Conservation (phyloP, 2,888 invertebrate species). For the Camponotus fellah region DNA sequence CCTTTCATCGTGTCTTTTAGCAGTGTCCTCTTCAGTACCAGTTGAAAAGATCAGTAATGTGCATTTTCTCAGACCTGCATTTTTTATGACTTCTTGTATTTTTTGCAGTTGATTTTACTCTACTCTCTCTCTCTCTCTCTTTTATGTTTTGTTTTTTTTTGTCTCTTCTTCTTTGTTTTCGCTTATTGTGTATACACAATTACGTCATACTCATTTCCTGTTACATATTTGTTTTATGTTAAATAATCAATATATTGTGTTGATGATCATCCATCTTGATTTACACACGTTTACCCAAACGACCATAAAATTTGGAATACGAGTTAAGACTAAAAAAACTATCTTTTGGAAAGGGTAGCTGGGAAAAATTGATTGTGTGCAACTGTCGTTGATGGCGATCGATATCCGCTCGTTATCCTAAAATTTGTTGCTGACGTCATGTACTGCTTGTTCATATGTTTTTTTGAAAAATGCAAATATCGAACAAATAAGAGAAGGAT, state of each 20-base stretch:
- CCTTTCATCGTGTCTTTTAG: background rate
- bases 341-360: slow-evolving; percentile 69
- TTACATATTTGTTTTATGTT: slow-evolving; percentile 63
- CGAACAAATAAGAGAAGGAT: background rate
- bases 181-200: slow-evolving; percentile 44
- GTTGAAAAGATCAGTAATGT: slow-evolving; percentile 5
- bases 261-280: slow-evolving; percentile 33
- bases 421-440: slow-evolving; percentile 70
- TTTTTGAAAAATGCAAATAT: background rate
- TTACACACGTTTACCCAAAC: slow-evolving; percentile 22
- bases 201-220: slow-evolving; percentile 48
- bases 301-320: slow-evolving; percentile 69
- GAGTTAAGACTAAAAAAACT: slow-evolving; percentile 74
- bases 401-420: slow-evolving; percentile 72
- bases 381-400: slow-evolving; percentile 75
- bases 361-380: slow-evolving; percentile 75
- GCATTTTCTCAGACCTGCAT: slow-evolving; percentile 17
- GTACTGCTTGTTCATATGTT: slow-evolving; percentile 15
- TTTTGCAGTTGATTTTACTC: background rate
- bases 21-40: background rate
- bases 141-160: background rate
- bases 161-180: background rate
- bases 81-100: slow-evolving; percentile 11
- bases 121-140: background rate
- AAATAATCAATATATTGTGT: slow-evolving; percentile 52